Evolutionary conservation across 2,113 vertebrate species (phyloP), one percentile per base, ranked within the genome.

Genomic region (Micromys minutus): DNA sequence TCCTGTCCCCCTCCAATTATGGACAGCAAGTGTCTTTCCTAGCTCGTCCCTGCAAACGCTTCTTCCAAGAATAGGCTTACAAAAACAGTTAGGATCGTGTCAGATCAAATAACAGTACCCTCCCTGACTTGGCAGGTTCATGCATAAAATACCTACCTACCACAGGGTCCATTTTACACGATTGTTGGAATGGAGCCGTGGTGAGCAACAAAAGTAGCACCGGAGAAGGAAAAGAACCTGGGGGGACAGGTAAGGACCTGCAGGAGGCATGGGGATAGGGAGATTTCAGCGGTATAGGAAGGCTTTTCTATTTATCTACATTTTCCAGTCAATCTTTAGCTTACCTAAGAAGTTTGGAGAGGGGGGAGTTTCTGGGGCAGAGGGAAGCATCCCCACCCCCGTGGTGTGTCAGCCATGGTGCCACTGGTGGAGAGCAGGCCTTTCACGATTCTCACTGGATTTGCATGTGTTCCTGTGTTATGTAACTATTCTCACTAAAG

Each of bases 211-310:
- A 19, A 10, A 4, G 31, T 0, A 39, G 26, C 8, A 22, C 17
- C 0, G 7, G 19, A 36, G 39, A 90, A 87, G 39, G 22, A 36
- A 91, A 80, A 21, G n/a, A 12, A 67, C 5, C 1, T 11, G 10
- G 10, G 42, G 76, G 69, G 22, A 65, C 21, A 34, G 26, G 83
- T 13, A n/a, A 69, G 52, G 21, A n/a, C 59, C 42, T 69, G 63
- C 45, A 8, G 29, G 31, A 61, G 19, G 4, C 3, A 36, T 34
- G 81, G 12, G 42, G 16, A 34, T 29, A 1, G 11, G 0, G 0
- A 2, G 0, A 1, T 34, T 3, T 4, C 0, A 19, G 7, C 17
- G 59, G 7, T 22, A 4, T 0, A 52, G 34, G 1, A 45, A 89
- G 6, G 2, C 57, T 24, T 22, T 22, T 65, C 50, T 19, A 13